Evolutionary conservation across 2,888 invertebrate genomes (phyloP), one percentile per base, ranked within the genome.

Genomic region (Meiosimyza platycephala): DNA sequence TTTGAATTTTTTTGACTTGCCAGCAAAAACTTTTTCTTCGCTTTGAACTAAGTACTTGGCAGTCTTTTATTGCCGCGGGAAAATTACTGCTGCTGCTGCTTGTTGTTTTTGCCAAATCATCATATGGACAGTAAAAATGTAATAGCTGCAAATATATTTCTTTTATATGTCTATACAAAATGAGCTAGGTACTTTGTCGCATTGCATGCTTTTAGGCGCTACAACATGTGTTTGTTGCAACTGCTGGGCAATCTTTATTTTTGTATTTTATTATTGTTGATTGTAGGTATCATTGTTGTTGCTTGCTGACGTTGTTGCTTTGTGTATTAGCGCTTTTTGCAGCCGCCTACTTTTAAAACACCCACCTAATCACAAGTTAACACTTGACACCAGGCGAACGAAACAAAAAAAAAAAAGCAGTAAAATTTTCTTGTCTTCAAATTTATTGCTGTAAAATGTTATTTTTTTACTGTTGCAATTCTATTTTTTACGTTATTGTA

Each of bases 361-460:
- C 72, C 40, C 40, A 40, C 40, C 40, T 65, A 51, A 50, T 16
- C 48, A 60, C 59, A 74, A 71, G 69, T 72, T 63, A 28, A 54
- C 74, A 76, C 73, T 70, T 74, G 69, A 74, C 74, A 74, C 72
- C 74, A 74, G 73, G 71, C 68, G 18, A 72, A 33, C 55, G 28
- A 7, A 22, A 48, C 57, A 47, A 54, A 51, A 40, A 28, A 47
- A 40, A 72, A 13, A 55, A 55, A 7, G 6, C 40, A 7, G 28
- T 40, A 40, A 40, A 9, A 9, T 40, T 1, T 40, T 22, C 1
- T 40, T n/a, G n/a, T n/a, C n/a, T n/a, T n/a, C n/a, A n/a, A n/a
- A n/a, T n/a, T n/a, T n/a, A n/a, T n/a, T n/a, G n/a, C n/a, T n/a
- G n/a, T n/a, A n/a, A n/a, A n/a, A n/a, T n/a, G n/a, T n/a, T n/a